phyloP scores from a whole-genome alignment of 1,140 invertebrate genomes.

The Pseudomyrmex concolor region DNA sequence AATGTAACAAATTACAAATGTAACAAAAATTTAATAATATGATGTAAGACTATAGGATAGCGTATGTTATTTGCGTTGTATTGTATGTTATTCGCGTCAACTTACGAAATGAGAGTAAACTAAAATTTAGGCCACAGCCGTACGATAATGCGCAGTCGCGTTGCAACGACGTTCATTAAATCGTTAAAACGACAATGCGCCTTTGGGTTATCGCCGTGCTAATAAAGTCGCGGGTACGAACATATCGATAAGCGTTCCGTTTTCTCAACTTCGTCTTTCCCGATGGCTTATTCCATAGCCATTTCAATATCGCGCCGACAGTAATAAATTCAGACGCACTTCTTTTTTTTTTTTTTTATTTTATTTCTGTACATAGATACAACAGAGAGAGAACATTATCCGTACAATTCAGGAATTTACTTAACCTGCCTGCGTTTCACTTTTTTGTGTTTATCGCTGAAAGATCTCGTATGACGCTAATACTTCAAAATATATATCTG shows the following conservation, averaged over 20 bases:
- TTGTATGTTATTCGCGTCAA: not conserved
- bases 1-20: too few species aligned
- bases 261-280: conserved; percentile 46
- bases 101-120: not conserved
- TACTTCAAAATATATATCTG: conserved; percentile 7
- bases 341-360: too few species aligned
- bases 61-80: too few species aligned
- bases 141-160: not conserved
- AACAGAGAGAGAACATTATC: not conserved
- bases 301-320: too few species aligned
- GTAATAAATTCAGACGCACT: too few species aligned
- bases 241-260: conserved; percentile 70
- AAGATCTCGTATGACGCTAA: not conserved
- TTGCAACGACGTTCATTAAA: conserved; percentile 63
- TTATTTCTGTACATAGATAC: too few species aligned
- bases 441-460: not conserved
- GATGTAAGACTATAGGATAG: too few species aligned
- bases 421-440: not conserved
- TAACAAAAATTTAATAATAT: not conserved
- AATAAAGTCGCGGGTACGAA: conserved; percentile 73
- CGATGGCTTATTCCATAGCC: too few species aligned
- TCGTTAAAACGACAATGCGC: conserved; percentile 64
- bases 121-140: conserved; percentile 27
- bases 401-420: too few species aligned
- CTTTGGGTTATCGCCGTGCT: conserved; percentile 72